Evolutionary conservation across 2,113 vertebrate species (phyloP), one percentile per base, ranked within the genome.

Genomic region (Notechis scutatus): DNA sequence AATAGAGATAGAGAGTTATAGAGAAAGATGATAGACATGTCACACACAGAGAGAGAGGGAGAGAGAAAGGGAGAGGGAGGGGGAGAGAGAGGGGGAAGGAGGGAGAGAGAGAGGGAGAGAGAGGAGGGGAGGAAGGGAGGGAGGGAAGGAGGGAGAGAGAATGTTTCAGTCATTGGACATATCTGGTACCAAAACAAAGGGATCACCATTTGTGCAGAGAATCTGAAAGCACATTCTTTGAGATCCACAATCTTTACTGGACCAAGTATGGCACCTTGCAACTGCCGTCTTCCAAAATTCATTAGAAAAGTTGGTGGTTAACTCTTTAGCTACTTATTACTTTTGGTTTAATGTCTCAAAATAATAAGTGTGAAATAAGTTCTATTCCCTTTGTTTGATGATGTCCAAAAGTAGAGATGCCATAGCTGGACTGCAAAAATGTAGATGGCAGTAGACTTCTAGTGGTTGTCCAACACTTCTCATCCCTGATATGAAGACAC

Each of bases 41-140:
- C 64, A n/a, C 61, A 69, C 4, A 50, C 8, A 50, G 47, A 50
- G 47, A 47, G 47, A 1, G 47, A 1, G 47, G 6, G 47, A 7
- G 47, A 47, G 45, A 47, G 45, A 47, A 42, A 47, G 47, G 47
- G 47, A 7, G 47, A 47, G 1, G 26, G 61, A 5, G 26, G 3
- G 4, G 5, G 10, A n/a, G 29, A 5, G 29, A 15, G 3, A 2
- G 29, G n/a, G 6, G 0, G 7, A 26, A 0, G 1, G 26, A 10
- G 29, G 15, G 29, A 69, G 11, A 15, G 4, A n/a, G 11, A 5
- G 11, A 6, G 1, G 24, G 61, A 14, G 26, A 10, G 10, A 14
- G 9, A 29, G 3, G 55, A 20, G 55, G 1, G 3, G 55, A 20
- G 55, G 1, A 5, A n/a, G 3, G 5, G 11, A 69, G 7, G 2